Evolutionary conservation across 2,797 vertebrate species (phyloP), one percentile per base, ranked within the genome.

Genomic region (Enteromius treurensis): DNA sequence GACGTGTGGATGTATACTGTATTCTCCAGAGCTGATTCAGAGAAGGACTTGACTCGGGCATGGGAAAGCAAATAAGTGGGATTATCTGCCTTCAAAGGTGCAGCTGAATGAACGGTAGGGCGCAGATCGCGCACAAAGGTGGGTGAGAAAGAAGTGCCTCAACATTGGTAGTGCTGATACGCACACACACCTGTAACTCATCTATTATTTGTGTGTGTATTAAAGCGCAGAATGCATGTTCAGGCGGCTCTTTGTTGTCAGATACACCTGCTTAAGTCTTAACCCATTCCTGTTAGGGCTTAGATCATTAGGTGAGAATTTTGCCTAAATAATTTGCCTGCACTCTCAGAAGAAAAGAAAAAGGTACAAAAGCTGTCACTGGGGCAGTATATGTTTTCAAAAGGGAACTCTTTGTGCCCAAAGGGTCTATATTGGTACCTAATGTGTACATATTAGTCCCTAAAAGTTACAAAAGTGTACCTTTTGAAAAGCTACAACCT

Each of bases 1-100:
- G 77, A 77, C 53, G 82, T 88, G 90, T 91, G 89, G 91, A 90
- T 90, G 89, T 85, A 86, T 90, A 91, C 91, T 91, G 73, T 92
- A 91, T 92, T 94, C 91, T 92, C 89, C 89, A 90, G 92, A 91
- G 91, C 91, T 88, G 89, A 90, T 94, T 93, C 91, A 93, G 90
- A 91, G 89, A 74, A 74, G 88, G 90, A 90, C 89, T 90, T 91
- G 91, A 92, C 93, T 91, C 91, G 91, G 91, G 91, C 92, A 94
- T 94, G 93, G 92, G 92, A 95, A 95, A 94, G 93, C 92, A 94
- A 95, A 94, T 95, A 94, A 93, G 89, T 88, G 80, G 90, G 93
- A 95, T 95, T 94, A 94, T 86, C 87, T 89, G 90, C 45, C 91
- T 93, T 94, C 91, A 95, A 94, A 93, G 92, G 89, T 89, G 89